phyloP scores from a whole-genome alignment of 2,113 vertebrate species.

The Cephalopterus ornatus region DNA sequence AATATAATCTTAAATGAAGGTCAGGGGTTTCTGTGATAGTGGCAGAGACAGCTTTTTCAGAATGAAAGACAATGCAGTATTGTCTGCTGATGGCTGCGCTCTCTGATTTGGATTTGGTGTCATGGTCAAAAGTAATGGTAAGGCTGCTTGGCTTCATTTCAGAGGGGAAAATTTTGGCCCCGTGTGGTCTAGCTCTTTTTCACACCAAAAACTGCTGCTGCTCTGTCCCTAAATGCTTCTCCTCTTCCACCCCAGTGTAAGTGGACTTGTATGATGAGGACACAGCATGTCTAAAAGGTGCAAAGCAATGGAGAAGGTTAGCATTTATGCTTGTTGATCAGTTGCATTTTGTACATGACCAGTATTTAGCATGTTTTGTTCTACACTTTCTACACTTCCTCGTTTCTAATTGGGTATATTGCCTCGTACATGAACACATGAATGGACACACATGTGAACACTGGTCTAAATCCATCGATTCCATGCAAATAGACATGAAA shows the following conservation, averaged over 20 bases:
- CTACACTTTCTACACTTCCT: neutral
- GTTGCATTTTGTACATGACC: neutral
- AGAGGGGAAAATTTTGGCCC: neutral
- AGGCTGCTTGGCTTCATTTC: neutral
- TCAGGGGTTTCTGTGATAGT: neutral
- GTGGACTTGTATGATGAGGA: accelerated
- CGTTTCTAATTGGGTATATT: neutral
- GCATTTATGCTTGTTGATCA: neutral
- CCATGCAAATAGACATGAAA: neutral
- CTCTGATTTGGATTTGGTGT: neutral
- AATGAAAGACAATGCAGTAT: neutral
- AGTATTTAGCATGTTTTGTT: neutral
- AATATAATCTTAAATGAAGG: neutral
- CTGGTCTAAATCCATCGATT: neutral
- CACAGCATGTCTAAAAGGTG: neutral
- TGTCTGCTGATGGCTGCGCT: accelerated
- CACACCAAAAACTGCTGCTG: neutral
- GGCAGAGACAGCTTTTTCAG: neutral
- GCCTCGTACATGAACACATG: neutral
- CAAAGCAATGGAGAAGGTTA: neutral
- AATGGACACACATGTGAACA: neutral
- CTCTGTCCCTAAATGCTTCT: neutral
- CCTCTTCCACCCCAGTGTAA: neutral
- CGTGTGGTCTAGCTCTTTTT: accelerated
- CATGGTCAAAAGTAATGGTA: neutral